phyloP scores from a whole-genome alignment of 2,113 vertebrate genomes.

The Chroicocephalus ridibundus region DNA sequence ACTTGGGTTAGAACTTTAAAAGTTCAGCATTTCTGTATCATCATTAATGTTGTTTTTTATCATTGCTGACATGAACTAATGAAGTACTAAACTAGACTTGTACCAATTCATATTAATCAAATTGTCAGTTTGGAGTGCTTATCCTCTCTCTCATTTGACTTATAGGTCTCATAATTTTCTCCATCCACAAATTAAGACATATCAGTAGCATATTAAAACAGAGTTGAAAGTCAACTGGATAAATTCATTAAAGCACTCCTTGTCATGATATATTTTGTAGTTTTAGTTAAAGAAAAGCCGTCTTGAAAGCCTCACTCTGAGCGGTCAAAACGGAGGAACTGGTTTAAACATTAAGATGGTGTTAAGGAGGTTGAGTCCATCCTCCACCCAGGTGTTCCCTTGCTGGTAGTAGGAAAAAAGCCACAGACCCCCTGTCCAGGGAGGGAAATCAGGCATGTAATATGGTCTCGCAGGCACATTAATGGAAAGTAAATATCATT shows the following conservation, averaged over 20 bases:
- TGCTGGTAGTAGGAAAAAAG: not conserved
- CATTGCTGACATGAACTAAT: conserved; percentile 48
- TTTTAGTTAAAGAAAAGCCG: not conserved
- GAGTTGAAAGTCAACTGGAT: conserved; percentile 15
- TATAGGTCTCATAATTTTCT: conserved; percentile 40
- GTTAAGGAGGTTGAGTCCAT: not conserved
- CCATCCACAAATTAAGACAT: conserved; percentile 24
- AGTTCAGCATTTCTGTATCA: not conserved
- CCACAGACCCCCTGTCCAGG: not conserved
- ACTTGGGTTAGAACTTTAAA: not conserved
- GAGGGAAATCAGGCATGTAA: not conserved
- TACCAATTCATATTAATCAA: conserved; percentile 48
- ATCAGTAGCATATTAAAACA: conserved; percentile 16
- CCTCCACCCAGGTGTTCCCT: not conserved
- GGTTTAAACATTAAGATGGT: not conserved
- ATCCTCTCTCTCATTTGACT: conserved; percentile 33
- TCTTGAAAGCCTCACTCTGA: not conserved
- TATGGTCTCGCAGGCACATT: not conserved
- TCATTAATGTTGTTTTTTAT: conserved; percentile 31
- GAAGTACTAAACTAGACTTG: conserved; percentile 25
- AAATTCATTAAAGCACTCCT: conserved; percentile 3
- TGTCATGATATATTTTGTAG: not conserved
- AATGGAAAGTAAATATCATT: not conserved
- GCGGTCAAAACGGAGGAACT: not conserved
- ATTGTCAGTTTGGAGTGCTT: conserved; percentile 13